A percentile compares a stretch with the other conserved stretches of the same genome.
Conservation (phyloP, 2,113 vertebrate species). For the Hymenochirus boettgeri region DNA sequence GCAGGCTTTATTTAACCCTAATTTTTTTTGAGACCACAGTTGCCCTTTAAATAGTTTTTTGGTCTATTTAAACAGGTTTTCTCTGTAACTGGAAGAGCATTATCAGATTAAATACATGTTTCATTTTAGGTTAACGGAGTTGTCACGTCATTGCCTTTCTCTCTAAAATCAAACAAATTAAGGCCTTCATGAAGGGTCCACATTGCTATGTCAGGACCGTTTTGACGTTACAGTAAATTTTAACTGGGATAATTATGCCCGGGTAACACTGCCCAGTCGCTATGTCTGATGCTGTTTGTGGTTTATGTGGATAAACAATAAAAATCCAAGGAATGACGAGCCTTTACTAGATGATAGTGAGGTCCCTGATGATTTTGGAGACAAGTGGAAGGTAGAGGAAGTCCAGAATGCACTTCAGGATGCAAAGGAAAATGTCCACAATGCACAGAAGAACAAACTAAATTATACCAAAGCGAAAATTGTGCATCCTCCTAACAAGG, state of each 20-base stretch:
- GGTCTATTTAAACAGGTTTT: no score
- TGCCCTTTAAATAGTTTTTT: no score
- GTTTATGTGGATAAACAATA: constrained; percentile 65
- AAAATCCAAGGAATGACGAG: constrained; percentile 49
- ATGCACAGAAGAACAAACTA: constrained; percentile 34
- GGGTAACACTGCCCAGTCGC: constrained; percentile 54
- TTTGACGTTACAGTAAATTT: constrained; percentile 58
- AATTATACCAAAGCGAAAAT: constrained; percentile 48
- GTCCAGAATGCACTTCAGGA: constrained; percentile 46
- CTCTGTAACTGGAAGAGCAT: no score
- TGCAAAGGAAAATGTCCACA: constrained; percentile 52
- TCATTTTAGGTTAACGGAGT: constrained; percentile 57
- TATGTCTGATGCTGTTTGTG: constrained; percentile 54
- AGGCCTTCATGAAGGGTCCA: constrained; percentile 47
- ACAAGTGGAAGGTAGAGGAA: constrained; percentile 54
- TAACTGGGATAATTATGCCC: constrained; percentile 53
- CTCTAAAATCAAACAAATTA: constrained; percentile 49
- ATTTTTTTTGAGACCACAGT: no score
- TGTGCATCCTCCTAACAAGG: constrained; percentile 50
- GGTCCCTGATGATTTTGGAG: constrained; percentile 55
- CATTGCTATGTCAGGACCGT: constrained; percentile 48
- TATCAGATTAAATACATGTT: no score
- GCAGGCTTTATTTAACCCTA: no score
- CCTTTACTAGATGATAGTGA: constrained; percentile 44
- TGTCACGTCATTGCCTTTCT: constrained; percentile 51